These are phyloP conservation scores for Coelopa frigida DNA, from an alignment of 1,140 invertebrate species.

Conservation along the genomic window DNA sequence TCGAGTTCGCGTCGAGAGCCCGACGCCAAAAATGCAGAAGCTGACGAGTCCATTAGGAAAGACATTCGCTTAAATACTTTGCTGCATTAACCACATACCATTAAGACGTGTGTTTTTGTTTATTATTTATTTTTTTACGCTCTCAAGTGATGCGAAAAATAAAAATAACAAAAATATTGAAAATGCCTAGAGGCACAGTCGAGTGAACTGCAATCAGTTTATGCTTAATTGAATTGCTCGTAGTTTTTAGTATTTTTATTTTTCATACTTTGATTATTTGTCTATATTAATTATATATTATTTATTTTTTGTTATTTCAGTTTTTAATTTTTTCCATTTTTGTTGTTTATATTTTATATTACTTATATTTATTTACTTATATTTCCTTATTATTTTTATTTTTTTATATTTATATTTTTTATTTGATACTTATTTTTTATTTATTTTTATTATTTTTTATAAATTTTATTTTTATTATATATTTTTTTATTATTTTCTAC, in stretches of 20 bases:
- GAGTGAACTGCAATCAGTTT: too few species aligned
- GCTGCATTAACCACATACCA: too few species aligned
- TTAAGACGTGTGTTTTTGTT: too few species aligned
- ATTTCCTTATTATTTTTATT: background rate
- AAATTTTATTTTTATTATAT: background rate
- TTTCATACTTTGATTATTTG: constrained; percentile 1
- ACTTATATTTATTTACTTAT: background rate
- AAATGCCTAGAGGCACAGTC: too few species aligned
- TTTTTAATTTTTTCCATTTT: background rate
- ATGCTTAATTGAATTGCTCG: background rate
- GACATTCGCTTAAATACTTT: too few species aligned
- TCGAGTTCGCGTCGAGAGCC: too few species aligned
- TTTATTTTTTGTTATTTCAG: background rate
- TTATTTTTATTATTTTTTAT: constrained; percentile 5
- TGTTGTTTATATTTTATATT: background rate
- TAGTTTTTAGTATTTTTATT: background rate
- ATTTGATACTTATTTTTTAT: constrained; percentile 7
- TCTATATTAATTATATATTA: background rate
- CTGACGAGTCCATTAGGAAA: too few species aligned
- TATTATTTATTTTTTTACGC: too few species aligned
- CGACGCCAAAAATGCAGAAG: too few species aligned
- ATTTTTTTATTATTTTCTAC: constrained; percentile 4
- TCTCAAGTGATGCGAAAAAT: too few species aligned
- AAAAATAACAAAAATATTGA: too few species aligned
- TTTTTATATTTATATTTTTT: constrained; percentile 1